Percentiles rank a stretch among this genome's conserved stretches.
Evolutionary conservation across 2,888 invertebrate species (phyloP).

Genomic region (Malachius bipustulatus): DNA sequence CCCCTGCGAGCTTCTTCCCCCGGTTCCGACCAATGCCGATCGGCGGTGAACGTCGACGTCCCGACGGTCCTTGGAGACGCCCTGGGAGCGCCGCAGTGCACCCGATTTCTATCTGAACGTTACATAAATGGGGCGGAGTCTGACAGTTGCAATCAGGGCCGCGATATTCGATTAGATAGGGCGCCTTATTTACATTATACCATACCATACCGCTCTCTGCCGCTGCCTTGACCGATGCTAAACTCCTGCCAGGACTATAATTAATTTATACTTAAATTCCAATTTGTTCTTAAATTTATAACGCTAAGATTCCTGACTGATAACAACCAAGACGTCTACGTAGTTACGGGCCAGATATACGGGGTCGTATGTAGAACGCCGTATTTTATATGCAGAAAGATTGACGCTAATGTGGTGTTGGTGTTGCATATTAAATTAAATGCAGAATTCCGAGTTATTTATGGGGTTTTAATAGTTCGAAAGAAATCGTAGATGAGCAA

Average conservation of each 20-base stretch:
- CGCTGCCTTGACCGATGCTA: slow-evolving; percentile 2
- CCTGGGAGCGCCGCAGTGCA: slow-evolving; percentile 9
- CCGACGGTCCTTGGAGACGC: no score
- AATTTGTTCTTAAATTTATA: slow-evolving; percentile 5
- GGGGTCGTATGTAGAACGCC: no score
- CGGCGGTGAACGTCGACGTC: no score
- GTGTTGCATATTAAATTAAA: no score
- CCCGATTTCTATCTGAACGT: slow-evolving; percentile 20
- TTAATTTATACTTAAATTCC: slow-evolving; percentile 6
- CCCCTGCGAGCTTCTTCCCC: no score
- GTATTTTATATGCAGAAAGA: no score
- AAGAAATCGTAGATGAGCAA: no score
- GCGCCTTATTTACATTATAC: slow-evolving; percentile 18
- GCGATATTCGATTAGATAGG: slow-evolving; percentile 20
- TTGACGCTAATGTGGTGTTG: no score
- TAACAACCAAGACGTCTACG: no score
- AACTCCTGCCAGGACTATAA: slow-evolving; percentile 2
- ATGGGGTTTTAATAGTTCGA: no score
- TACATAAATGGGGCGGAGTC: slow-evolving; percentile 29
- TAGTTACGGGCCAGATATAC: no score
- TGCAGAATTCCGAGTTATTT: no score
- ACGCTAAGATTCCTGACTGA: not conserved
- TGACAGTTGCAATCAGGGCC: slow-evolving; percentile 21
- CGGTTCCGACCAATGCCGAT: not conserved
- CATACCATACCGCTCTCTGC: not conserved